Evolutionary conservation across 2,113 vertebrate species (phyloP).

Genomic region (Heloderma charlesbogerti): DNA sequence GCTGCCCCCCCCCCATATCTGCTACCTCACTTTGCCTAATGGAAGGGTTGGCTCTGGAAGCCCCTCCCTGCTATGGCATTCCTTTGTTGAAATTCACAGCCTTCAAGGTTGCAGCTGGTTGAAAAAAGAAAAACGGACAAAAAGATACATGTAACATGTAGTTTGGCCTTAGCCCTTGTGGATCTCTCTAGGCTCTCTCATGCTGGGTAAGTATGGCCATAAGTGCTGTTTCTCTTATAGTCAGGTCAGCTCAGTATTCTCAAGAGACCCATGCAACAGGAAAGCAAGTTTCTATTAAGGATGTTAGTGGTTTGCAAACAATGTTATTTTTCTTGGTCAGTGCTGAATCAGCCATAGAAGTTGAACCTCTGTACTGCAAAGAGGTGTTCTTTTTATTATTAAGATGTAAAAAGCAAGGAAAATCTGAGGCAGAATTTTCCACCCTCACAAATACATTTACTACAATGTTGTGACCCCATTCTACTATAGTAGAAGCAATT

Average conservation of each 20-base stretch:
- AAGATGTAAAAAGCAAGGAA: neutral
- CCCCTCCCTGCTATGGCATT: neutral
- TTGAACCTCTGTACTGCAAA: neutral
- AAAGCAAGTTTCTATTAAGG: slow-evolving; percentile 28
- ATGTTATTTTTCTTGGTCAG: neutral
- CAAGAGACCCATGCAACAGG: slow-evolving; percentile 13
- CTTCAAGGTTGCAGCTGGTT: neutral
- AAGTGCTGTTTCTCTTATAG: neutral
- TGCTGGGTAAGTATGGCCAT: neutral
- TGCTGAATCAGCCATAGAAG: slow-evolving; percentile 13
- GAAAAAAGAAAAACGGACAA: neutral
- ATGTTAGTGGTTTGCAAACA: neutral
- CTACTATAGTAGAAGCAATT: slow-evolving; percentile 32
- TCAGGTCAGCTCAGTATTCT: neutral
- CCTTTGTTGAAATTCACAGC: neutral
- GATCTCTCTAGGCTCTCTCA: neutral
- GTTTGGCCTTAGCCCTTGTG: fast-evolving
- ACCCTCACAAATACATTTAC: neutral
- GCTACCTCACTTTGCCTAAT: too few species aligned
- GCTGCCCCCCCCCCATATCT: neutral
- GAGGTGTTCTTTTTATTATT: neutral
- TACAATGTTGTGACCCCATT: slow-evolving; percentile 21
- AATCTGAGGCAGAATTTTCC: neutral
- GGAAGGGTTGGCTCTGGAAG: neutral
- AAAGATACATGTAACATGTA: neutral